phyloP scores from a whole-genome alignment of 1,140 invertebrate genomes.

The Zaprionus africanus region DNA sequence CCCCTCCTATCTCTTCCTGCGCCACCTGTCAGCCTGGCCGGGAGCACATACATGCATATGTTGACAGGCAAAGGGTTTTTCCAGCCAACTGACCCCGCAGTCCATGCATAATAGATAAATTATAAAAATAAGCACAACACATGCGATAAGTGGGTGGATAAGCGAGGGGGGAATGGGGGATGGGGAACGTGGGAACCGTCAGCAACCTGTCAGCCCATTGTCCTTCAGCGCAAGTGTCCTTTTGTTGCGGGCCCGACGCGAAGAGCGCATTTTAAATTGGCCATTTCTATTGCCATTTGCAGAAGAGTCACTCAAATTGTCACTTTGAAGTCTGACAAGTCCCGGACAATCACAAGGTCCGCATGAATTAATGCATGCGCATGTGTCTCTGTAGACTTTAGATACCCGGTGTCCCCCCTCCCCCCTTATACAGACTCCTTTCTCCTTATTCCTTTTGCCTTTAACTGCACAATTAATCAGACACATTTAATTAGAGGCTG shows the following conservation, averaged over 20 bases:
- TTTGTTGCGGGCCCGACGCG: constrained; percentile 54
- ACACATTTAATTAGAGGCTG: constrained; percentile 72
- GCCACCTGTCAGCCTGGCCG: constrained; percentile 47
- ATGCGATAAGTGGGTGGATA: constrained; percentile 21
- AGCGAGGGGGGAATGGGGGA: not conserved
- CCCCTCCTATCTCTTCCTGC: not conserved
- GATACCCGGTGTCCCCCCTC: not conserved
- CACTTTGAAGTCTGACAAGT: constrained; percentile 66
- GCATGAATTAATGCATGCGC: constrained; percentile 41
- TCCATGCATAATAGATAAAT: constrained; percentile 83
- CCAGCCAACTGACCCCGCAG: constrained; percentile 30
- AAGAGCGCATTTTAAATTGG: constrained; percentile 78
- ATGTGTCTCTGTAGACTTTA: constrained; percentile 62
- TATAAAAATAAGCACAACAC: constrained; percentile 75
- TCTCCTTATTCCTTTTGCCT: not conserved
- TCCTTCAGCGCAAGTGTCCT: constrained; percentile 77
- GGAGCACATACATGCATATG: constrained; percentile 27
- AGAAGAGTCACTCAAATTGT: constrained; percentile 78
- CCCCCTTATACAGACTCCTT: no score
- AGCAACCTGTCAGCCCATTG: constrained; percentile 71
- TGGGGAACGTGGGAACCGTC: constrained; percentile 1
- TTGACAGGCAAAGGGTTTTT: constrained; percentile 74
- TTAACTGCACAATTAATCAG: constrained; percentile 79
- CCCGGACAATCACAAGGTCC: not conserved
- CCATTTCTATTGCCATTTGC: constrained; percentile 57